Conservation (phyloP, 35 echinoderm and acorn worm species). For the Chiridota heheva region DNA sequence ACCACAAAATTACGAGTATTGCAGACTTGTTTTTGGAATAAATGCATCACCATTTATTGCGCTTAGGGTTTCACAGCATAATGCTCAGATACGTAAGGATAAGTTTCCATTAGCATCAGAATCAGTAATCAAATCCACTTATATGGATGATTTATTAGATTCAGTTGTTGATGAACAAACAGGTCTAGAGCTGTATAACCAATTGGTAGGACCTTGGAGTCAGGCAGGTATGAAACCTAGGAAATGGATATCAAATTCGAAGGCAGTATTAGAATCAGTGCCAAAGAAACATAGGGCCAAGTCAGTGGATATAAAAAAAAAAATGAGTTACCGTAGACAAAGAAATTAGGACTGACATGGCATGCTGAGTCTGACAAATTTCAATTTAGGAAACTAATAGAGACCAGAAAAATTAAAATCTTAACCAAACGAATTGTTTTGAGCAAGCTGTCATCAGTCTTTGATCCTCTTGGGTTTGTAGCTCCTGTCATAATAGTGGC, state of each 20-base stretch:
- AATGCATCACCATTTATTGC: conserved; percentile 27
- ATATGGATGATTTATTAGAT: conserved; percentile 45
- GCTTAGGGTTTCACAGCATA: background rate
- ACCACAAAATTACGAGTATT: conserved; percentile 6
- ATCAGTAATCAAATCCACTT: conserved; percentile 39
- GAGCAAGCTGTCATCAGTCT: conserved; percentile 43
- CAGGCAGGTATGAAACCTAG: conserved; percentile 26
- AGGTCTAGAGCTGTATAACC: conserved; percentile 2
- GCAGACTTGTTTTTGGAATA: conserved; percentile 19
- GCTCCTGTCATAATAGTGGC: conserved; percentile 11
- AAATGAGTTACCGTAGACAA: conserved; percentile 28
- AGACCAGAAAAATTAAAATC: background rate
- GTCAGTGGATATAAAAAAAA: background rate
- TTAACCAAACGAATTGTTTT: conserved; percentile 28
- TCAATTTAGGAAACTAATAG: background rate
- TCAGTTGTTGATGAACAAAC: conserved; percentile 26
- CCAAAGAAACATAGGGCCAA: conserved; percentile 30
- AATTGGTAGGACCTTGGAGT: conserved; percentile 6
- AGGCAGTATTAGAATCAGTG: conserved; percentile 1
- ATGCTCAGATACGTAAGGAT: background rate
- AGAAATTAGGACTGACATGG: conserved; percentile 25
- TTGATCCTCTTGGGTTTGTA: conserved; percentile 41
- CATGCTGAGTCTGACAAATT: conserved; percentile 14
- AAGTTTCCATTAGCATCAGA: conserved; percentile 24
- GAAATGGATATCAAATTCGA: conserved; percentile 43